Evolutionary conservation across 2,113 vertebrate genomes (phyloP), one percentile per base, ranked within the genome.

Genomic region (Riparia riparia): DNA sequence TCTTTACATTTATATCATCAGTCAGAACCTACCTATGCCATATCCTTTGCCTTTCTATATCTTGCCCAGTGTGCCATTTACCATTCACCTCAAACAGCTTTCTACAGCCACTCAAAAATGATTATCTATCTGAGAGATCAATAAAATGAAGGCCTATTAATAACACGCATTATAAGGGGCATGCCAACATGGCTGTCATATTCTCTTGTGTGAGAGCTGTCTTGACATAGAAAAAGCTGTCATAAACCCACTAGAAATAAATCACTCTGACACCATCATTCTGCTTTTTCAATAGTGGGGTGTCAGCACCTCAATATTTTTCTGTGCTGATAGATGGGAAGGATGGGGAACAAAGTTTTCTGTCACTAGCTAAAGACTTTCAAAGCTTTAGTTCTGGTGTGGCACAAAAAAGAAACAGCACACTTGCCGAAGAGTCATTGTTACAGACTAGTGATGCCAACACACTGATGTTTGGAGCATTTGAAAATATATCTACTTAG

Each of bases 131-230:
- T 47, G 42, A 45, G 49, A 97, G 96, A 97, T 97, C 93, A 97
- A 90, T 97, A 97, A 96, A 88, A 45, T 73, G 61, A 93, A 90
- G 42, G 31, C 90, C 81, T 97, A 92, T 96, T 97, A 97, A 97
- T 94, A 97, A 94, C 17, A 49, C 9, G 64, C 18, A 56, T 93
- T 96, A 82, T 91, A 92, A 93, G 41, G 39, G n/a, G 58, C 65
- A 86, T 87, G 69, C 50, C 71, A 97, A 90, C 90, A 93, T 80
- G 56, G 86, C 90, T 93, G 88, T 92, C 71, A 51, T 82, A 68
- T 87, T 94, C 69, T 90, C 72, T 91, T 89, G 45, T 86, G 60
- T 77, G 82, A 73, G 39, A 58, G n/a, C 72, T 54, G 41, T 54
- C 66, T 78, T 94, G 88, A 56, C 49, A 90, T 9, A 93, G 88